Percentiles rank a stretch among this genome's conserved stretches.
Evolutionary conservation across 2,888 invertebrate genomes (phyloP).

Genomic region (Calameuta pallipes): DNA sequence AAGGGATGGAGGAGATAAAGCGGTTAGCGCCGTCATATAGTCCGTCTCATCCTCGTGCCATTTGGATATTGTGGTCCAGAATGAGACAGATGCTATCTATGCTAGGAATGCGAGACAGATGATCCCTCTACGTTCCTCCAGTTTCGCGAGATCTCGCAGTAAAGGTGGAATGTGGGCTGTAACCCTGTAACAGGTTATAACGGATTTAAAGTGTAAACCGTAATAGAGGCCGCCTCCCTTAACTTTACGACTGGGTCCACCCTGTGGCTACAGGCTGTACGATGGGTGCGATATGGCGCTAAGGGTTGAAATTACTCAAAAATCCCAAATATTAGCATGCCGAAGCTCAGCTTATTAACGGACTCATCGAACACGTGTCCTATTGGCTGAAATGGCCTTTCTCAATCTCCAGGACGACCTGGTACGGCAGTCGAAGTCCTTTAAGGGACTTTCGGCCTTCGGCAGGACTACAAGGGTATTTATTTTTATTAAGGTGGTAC

Average conservation of each 20-base stretch:
- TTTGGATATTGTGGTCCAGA: background rate
- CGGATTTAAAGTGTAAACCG: conserved; percentile 20
- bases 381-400: background rate
- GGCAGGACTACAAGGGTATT: background rate
- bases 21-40: background rate
- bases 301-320: too few species aligned
- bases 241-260: too few species aligned
- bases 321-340: background rate
- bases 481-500: background rate
- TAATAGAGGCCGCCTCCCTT: too few species aligned
- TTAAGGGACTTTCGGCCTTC: background rate
- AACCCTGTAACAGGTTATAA: conserved; percentile 4
- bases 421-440: background rate
- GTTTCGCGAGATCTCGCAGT: conserved; percentile 16
- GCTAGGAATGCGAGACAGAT: background rate
- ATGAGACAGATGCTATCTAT: background rate
- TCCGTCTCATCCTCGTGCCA: background rate
- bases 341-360: too few species aligned
- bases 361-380: too few species aligned
- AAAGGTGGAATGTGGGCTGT: conserved; percentile 15
- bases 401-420: background rate
- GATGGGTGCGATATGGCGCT: too few species aligned
- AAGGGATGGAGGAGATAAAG: background rate
- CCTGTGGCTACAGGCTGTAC: too few species aligned
- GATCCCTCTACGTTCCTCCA: background rate